Base-by-base conservation (phyloP, 2,113 vertebrate species). In the Saimiri boliviensis region DNA sequence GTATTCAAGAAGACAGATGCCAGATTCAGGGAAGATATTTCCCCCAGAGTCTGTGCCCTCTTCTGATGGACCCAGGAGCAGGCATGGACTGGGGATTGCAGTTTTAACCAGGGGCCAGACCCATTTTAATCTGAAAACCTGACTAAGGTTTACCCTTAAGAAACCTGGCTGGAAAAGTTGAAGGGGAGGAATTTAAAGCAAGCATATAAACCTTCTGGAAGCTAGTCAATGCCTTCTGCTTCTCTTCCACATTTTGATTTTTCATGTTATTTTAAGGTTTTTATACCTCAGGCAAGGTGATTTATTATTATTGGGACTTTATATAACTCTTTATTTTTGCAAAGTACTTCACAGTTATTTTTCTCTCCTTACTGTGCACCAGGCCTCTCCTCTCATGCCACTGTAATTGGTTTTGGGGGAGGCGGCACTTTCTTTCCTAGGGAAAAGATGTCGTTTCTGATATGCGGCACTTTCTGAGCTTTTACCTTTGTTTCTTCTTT, bases 311-410 rank as follows among this genome's bases (percentile, higher is more conserved):
- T 91, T 96, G 95, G 93, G 89, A 96, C 91, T 96, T 97, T 96
- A 98, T 98, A 97, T 96, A 98, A 96, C 81, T 92, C 79, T 95
- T 93, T 95, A 95, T 92, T 98, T 97, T 97, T 96, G 97, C 96
- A 96, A 97, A 97, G 85, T 96, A 93, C 95, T 97, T 97, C 88
- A 56, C 49, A 94, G 91, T 93, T 89, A 93, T 94, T 96, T 96
- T 94, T 97, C 85, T 97, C 93, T 94, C 97, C 81, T 82, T 84
- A 76, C 76, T 93, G 92, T 94, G 56, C 8, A 4, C 74, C 42
- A 60, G 84, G 79, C 42, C 82, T 88, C 86, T 63, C 54, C 80
- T 95, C 49, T 70, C 47, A 8, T 89, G 91, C 86, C 79, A 94
- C 68, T 86, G 12, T 95, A 97, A 96, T 96, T 96, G 86, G 79